Conservation (phyloP, 2,797 vertebrate genomes). For the Trachops cirrhosus region DNA sequence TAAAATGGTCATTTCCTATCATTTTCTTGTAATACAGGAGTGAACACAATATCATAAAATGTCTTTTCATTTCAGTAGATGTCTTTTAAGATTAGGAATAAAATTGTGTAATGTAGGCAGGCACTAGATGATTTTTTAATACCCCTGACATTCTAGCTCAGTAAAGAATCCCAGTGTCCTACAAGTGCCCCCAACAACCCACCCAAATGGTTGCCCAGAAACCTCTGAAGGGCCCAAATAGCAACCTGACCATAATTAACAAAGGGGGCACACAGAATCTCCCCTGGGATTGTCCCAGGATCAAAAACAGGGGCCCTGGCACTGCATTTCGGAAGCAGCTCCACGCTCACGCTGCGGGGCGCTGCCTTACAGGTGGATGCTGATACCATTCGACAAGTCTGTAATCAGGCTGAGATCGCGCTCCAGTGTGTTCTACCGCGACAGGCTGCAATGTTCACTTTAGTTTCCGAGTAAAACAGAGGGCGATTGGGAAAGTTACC, state of each 20-base stretch:
- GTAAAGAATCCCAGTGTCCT: background rate
- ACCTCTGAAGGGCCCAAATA: background rate
- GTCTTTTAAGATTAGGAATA: background rate
- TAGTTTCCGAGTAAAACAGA: conserved; percentile 55
- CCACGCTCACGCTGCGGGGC: background rate
- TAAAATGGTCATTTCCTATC: conserved; percentile 18
- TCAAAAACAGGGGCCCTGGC: background rate
- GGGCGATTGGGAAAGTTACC: conserved; percentile 32
- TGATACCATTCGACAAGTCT: conserved; percentile 65
- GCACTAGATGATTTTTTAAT: background rate
- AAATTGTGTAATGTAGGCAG: background rate
- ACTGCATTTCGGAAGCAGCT: background rate
- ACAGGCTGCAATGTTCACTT: conserved; percentile 65
- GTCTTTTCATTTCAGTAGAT: background rate
- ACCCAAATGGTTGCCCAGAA: background rate
- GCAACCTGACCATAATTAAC: background rate
- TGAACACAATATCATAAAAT: background rate
- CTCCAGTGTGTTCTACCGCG: conserved; percentile 51
- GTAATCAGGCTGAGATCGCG: conserved; percentile 62
- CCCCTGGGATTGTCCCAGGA: background rate
- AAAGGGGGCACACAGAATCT: background rate
- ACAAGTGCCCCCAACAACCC: background rate
- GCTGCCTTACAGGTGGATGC: conserved; percentile 60
- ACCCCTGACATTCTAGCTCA: background rate
- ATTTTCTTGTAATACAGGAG: conserved; percentile 6